phyloP scores from a whole-genome alignment of 2,113 vertebrate species.

The Sinocyclocheilus maitianheensis region DNA sequence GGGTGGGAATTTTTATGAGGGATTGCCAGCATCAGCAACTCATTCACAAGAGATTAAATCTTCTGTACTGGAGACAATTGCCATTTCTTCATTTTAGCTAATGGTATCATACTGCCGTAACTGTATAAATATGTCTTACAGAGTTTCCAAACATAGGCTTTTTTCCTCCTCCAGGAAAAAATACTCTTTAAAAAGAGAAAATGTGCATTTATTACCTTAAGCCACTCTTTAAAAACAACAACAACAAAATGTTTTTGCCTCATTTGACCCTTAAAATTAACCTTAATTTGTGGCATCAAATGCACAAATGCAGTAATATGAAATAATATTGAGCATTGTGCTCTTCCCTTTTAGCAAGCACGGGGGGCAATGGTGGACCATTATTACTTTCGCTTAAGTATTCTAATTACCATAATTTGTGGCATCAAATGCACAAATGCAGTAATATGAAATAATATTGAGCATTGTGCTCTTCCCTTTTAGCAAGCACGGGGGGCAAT shows the following conservation, averaged over 20 bases:
- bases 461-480: neutral
- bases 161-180: neutral
- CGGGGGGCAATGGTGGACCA: neutral
- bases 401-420: slow-evolving; percentile 12
- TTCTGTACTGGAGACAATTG: neutral
- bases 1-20: slow-evolving; percentile 27
- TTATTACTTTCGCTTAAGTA: neutral
- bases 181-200: neutral
- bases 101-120: neutral
- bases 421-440: neutral
- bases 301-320: neutral
- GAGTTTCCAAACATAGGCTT: neutral
- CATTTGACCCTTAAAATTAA: neutral
- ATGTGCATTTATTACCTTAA: neutral
- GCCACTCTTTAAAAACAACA: neutral
- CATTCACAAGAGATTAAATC: neutral
- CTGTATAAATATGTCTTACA: neutral
- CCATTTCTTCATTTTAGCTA: slow-evolving; percentile 5
- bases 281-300: neutral
- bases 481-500: neutral
- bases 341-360: neutral
- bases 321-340: neutral
- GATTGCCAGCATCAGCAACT: slow-evolving; percentile 12
- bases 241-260: neutral
- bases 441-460: neutral